Evolutionary conservation across 2,888 invertebrate genomes (phyloP), one percentile per base, ranked within the genome.

Genomic region (Noctua comes): DNA sequence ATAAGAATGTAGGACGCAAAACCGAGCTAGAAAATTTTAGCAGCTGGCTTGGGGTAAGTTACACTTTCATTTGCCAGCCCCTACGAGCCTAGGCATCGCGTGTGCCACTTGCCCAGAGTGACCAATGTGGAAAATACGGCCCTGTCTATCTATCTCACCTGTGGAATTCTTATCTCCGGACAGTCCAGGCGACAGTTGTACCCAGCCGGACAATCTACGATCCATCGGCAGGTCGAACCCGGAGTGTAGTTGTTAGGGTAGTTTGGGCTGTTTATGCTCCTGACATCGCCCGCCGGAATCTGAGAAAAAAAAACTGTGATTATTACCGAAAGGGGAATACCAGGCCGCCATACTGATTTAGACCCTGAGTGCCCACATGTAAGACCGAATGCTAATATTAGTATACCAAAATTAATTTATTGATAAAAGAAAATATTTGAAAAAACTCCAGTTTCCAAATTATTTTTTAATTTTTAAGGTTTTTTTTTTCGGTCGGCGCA

Each of bases 141-240:
- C 21, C 31, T 16, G 10, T 64, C 1, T 31, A 18, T 76, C 0
- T 13, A 31, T 36, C 84, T 90, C 93, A 97, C 97, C 88, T 91
- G 72, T 4, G 97, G 97, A 51, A 97, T 21, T 1, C 90, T 69
- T 8, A 97, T 93, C 2, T 93, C 92, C 1, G 92, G 83, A 86
- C 98, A 98, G 5, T 94, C 91, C 21, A 97, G 70, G 5, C 94
- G 91, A 80, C 97, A 97, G 73, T 92, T 94, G 69, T 97, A 96
- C 0, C 94, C 95, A 0, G 85, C 3, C 0, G 97, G 95, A 77
- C 97, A 96, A 21, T 62, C 83, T 0, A 91, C 95, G 13, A 91
- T 90, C 97, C 97, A 98, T 21, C 96, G 92, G 83, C 98, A 98
- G 2, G 91, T 88, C 0, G 88, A 88, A 0, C 93, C 92, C 0